Base-by-base conservation (phyloP, 2,797 vertebrate species). In the Salmo trutta region DNA sequence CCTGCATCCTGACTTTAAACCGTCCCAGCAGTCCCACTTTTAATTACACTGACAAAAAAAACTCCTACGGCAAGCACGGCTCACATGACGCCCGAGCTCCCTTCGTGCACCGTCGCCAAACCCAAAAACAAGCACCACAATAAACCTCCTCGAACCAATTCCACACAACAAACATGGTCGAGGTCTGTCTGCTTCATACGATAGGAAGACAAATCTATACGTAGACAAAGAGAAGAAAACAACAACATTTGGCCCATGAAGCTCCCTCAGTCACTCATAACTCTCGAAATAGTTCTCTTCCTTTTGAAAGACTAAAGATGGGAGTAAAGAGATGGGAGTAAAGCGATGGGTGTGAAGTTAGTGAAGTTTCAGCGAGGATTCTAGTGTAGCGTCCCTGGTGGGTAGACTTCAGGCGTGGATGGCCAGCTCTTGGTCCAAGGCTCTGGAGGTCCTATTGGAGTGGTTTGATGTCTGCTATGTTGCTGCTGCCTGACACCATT, bases 1-100 rank as follows among this genome's bases (percentile, higher is more conserved):
- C 77, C 74, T 2, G 65, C 72, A 66, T 87, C 85, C 84, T 75
- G 82, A 90, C 84, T 89, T 88, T 77, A 77, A 83, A 83, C 14
- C 5, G 15, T 89, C 87, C 82, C 85, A 76, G 81, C 76, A 78
- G 87, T 89, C 87, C 56, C 66, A 78, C 85, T 89, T 92, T 90
- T 91, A 92, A 93, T 93, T 87, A 88, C 47, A 24, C 77, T 75
- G 74, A 84, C 86, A 83, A 62, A 62, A 62, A 69, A 83, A 24
- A 53, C 71, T 82, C 80, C 53, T 27, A 64, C 59, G 77, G 83
- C 81, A 70, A 65, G 65, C 51, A 54, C 78, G 71, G 47, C 80
- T 77, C 76, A 82, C 73, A 73, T 82, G 88, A 83, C 65, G 67
- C 67, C 52, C n/a, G 3, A 21, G 71, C 68, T 41, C 56, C 4